Conservation (phyloP, 2,888 invertebrate genomes). For the Yponomeuta malinellus region DNA sequence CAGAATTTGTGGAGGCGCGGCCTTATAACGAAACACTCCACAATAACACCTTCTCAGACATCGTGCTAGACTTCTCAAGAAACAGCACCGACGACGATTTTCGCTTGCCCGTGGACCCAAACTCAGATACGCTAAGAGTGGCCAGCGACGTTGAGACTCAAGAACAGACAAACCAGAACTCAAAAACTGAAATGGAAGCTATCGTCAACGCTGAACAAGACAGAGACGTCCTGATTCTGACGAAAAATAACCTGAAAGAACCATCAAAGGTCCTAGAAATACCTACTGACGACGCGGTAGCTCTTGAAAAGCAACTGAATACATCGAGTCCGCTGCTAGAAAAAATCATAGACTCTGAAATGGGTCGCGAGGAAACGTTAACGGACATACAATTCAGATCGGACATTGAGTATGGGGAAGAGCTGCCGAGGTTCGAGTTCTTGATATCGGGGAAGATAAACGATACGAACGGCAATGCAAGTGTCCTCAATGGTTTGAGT, state of each 20-base stretch:
- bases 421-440: slow-evolving; percentile 61
- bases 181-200: slow-evolving; percentile 53
- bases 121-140: slow-evolving; percentile 62
- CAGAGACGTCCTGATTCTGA: slow-evolving; percentile 48
- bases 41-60: slow-evolving; percentile 36
- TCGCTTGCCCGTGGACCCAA: slow-evolving; percentile 54
- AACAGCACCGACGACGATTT: slow-evolving; percentile 45
- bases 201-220: slow-evolving; percentile 60
- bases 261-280: slow-evolving; percentile 32
- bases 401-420: slow-evolving; percentile 50
- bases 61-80: slow-evolving; percentile 41
- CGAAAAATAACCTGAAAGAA: slow-evolving; percentile 43
- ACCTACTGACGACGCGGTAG: slow-evolving; percentile 40
- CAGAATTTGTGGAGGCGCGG: slow-evolving; percentile 55
- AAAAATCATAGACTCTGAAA: slow-evolving; percentile 67
- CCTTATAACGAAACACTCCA: slow-evolving; percentile 43
- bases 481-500: slow-evolving; percentile 24
- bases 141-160: slow-evolving; percentile 40
- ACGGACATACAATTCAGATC: slow-evolving; percentile 62
- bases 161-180: slow-evolving; percentile 52
- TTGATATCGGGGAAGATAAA: slow-evolving; percentile 59
- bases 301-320: slow-evolving; percentile 54
- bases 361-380: slow-evolving; percentile 61
- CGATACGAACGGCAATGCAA: slow-evolving; percentile 42
- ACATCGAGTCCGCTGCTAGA: slow-evolving; percentile 64